These are phyloP conservation scores for Macrotis lagotis DNA, from an alignment of 2,113 vertebrate genomes.

Conservation along the genomic window DNA sequence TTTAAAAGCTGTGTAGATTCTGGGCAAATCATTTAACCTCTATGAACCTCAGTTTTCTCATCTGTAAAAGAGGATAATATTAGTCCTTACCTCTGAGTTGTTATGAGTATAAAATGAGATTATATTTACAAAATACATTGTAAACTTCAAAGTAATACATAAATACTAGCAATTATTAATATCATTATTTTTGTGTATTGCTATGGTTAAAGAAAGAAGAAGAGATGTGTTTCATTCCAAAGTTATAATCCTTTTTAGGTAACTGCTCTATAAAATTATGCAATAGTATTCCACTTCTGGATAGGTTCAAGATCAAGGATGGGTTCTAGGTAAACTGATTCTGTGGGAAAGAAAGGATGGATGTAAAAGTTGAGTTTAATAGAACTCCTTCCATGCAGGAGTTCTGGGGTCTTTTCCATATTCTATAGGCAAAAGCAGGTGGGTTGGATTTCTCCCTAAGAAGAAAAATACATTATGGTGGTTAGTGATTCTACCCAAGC, in stretches of 20 bases:
- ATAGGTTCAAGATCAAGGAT: neutral
- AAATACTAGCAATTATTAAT: neutral
- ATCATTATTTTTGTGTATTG: neutral
- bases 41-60: neutral
- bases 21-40: neutral
- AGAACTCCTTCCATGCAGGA: neutral
- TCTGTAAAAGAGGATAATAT: neutral
- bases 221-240: neutral
- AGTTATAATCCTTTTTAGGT: neutral
- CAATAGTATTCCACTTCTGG: neutral
- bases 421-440: neutral
- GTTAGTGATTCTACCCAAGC: neutral
- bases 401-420: neutral
- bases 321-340: neutral
- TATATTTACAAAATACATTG: neutral
- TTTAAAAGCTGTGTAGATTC: neutral
- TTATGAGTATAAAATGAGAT: neutral
- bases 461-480: neutral
- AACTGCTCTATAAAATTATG: neutral
- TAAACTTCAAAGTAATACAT: neutral
- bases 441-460: neutral
- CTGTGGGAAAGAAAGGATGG: neutral
- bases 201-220: neutral
- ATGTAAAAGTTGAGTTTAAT: neutral
- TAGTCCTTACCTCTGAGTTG: neutral